Evolutionary conservation across 2,113 vertebrate genomes (phyloP).

Genomic region (Poecile atricapillus): DNA sequence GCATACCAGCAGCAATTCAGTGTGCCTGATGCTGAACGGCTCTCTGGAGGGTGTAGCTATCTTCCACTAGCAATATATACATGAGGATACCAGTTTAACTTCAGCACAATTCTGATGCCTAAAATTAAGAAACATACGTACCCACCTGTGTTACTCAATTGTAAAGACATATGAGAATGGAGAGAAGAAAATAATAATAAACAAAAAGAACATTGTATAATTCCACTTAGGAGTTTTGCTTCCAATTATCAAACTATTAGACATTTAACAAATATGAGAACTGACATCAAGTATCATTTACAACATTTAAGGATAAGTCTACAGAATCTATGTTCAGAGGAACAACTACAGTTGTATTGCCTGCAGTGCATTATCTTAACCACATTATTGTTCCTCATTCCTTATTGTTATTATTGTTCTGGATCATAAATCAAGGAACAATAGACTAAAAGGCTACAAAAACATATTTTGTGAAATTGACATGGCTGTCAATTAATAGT

Average conservation of each 20-base stretch:
- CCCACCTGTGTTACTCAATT: neutral
- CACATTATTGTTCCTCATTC: accelerated
- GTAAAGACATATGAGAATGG: neutral
- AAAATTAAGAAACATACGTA: neutral
- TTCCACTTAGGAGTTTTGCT: neutral
- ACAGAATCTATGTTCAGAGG: neutral
- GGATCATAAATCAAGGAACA: neutral
- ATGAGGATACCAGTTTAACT: neutral
- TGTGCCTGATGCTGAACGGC: neutral
- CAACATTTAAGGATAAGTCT: neutral
- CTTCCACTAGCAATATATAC: neutral
- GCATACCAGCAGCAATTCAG: neutral
- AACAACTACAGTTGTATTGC: neutral
- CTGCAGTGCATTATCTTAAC: neutral
- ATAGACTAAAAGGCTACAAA: neutral
- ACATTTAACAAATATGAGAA: neutral
- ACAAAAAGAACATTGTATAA: neutral
- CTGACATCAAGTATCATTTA: neutral
- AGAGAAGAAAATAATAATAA: neutral
- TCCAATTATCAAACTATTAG: neutral
- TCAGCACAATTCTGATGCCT: neutral
- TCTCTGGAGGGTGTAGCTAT: neutral
- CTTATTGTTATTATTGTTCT: no score
- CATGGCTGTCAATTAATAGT: neutral
- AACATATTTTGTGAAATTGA: neutral